Evolutionary conservation across 2,888 invertebrate genomes (phyloP).

Genomic region (Leptopterna dolabrata): DNA sequence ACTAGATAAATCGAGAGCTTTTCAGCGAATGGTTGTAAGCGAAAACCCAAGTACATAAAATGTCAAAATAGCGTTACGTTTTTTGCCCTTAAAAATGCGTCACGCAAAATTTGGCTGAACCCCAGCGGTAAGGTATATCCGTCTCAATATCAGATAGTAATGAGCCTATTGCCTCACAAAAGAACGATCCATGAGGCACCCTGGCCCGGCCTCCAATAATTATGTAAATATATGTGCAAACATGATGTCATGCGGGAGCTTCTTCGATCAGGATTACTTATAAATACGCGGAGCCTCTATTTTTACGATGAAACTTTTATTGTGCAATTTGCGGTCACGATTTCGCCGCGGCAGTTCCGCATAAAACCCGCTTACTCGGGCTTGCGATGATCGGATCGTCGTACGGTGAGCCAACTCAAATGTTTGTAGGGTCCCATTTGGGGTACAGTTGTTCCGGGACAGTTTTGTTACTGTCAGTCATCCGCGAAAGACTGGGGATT

Average conservation of each 20-base stretch:
- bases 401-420: no score
- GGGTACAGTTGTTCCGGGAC: no score
- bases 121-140: no score
- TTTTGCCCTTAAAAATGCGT: no score
- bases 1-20: no score
- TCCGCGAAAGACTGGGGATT: no score
- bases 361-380: neutral
- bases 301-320: constrained; percentile 37
- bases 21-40: no score
- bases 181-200: neutral
- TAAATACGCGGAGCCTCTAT: constrained; percentile 8
- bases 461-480: no score
- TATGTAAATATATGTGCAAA: constrained; percentile 37
- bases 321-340: constrained; percentile 26
- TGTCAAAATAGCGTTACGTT: no score
- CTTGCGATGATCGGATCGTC: neutral
- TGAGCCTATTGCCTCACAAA: constrained; percentile 4
- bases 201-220: constrained; percentile 18
- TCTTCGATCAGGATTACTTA: constrained; percentile 30
- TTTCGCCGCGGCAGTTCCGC: constrained; percentile 18
- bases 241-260: constrained; percentile 29
- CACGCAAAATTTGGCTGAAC: no score
- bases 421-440: no score
- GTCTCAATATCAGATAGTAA: neutral
- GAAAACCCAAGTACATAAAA: no score